Evolutionary conservation across 2,888 invertebrate species (phyloP).

Genomic region (Lithophane socia): DNA sequence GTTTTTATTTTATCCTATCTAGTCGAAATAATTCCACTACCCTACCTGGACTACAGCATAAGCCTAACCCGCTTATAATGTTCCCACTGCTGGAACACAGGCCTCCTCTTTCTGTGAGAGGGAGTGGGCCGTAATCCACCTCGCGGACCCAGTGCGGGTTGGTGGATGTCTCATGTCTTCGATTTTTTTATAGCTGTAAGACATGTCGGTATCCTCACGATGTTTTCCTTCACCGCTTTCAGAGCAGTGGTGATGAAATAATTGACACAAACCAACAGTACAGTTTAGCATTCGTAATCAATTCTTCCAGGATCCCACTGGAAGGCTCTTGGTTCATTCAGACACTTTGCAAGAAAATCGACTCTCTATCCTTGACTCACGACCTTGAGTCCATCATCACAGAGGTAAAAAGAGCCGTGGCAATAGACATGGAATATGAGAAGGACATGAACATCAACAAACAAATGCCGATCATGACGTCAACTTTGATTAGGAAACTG

Average conservation of each 20-base stretch:
- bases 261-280: not conserved
- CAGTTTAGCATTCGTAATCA: not conserved
- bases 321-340: conserved; percentile 85
- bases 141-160: too few relatives aligned
- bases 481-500: conserved; percentile 79
- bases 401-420: conserved; percentile 80
- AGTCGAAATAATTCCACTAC: too few relatives aligned
- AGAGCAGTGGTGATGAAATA: too few relatives aligned
- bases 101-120: too few relatives aligned
- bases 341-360: conserved; percentile 79
- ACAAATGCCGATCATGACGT: conserved; percentile 76
- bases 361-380: conserved; percentile 67
- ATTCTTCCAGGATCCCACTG: conserved; percentile 71
- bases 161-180: too few relatives aligned
- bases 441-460: conserved; percentile 72
- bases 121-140: too few relatives aligned
- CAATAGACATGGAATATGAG: conserved; percentile 74
- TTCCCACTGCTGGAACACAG: too few relatives aligned
- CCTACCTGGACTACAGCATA: too few relatives aligned
- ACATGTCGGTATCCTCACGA: too few relatives aligned
- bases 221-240: too few relatives aligned
- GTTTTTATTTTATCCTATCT: not conserved
- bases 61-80: too few relatives aligned
- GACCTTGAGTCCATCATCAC: conserved; percentile 82
- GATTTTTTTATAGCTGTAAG: too few relatives aligned